phyloP scores from a whole-genome alignment of 2,888 invertebrate genomes.

The Seladonia tumulorum region DNA sequence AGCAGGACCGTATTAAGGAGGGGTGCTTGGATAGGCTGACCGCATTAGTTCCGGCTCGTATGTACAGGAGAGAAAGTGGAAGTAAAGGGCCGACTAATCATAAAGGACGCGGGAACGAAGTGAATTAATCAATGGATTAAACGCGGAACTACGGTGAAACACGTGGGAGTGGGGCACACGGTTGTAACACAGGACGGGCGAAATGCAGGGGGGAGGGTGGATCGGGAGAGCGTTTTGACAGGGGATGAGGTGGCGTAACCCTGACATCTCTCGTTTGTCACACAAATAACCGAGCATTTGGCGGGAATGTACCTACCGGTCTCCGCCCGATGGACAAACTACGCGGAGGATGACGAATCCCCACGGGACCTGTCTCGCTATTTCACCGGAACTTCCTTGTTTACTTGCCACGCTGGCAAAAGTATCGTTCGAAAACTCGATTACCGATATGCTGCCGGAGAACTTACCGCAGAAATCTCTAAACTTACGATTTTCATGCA shows the following conservation, averaged over 20 bases:
- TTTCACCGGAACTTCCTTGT: conserved; percentile 56
- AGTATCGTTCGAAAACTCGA: conserved; percentile 19
- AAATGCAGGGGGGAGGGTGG: conserved; percentile 24
- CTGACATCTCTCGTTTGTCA: conserved; percentile 83
- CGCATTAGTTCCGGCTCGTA: conserved; percentile 77
- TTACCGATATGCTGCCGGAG: not conserved
- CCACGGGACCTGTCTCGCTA: conserved; percentile 66
- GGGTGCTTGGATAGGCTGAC: conserved; percentile 65
- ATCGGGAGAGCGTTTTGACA: conserved; percentile 50
- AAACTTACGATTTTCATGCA: not conserved
- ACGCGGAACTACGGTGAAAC: conserved; percentile 71
- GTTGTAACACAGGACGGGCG: conserved; percentile 32
- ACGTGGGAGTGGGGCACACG: conserved; percentile 57
- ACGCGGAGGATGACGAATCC: conserved; percentile 79
- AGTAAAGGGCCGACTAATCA: conserved; percentile 79
- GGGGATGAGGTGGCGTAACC: conserved; percentile 56
- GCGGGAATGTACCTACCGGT: conserved; percentile 70
- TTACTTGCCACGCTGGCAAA: conserved; percentile 40
- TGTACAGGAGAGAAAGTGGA: conserved; percentile 72
- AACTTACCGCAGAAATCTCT: not conserved
- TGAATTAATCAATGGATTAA: conserved; percentile 83
- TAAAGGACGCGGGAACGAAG: conserved; percentile 80
- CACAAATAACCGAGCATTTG: conserved; percentile 83
- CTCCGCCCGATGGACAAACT: conserved; percentile 77
- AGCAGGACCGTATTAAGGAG: conserved; percentile 61